These are phyloP conservation scores for Neopelma chrysocephalum DNA, from an alignment of 2,797 vertebrate species.

Conservation along the genomic window DNA sequence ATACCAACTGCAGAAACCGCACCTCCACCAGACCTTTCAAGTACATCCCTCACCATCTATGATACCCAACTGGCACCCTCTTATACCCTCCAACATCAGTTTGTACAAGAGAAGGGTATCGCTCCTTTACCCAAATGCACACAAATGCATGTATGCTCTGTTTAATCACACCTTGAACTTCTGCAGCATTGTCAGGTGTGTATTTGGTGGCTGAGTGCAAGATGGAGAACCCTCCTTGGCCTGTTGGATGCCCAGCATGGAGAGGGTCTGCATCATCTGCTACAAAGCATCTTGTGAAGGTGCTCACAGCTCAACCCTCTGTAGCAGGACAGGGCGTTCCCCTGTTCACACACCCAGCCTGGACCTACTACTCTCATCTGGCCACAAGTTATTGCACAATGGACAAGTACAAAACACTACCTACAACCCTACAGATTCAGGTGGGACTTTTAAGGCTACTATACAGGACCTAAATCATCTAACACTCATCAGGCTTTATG, in stretches of 20 bases:
- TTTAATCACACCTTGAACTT: background rate
- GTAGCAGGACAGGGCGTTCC: background rate
- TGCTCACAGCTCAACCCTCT: accelerated
- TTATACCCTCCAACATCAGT: background rate
- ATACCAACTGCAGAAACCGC: background rate
- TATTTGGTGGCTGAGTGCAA: background rate
- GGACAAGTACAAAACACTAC: background rate
- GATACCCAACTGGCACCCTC: background rate
- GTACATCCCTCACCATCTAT: background rate
- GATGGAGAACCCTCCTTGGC: background rate
- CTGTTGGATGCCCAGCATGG: background rate
- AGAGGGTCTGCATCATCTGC: background rate
- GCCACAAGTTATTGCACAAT: accelerated
- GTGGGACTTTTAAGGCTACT: background rate
- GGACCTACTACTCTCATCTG: background rate
- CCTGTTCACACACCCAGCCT: background rate
- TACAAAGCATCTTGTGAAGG: background rate
- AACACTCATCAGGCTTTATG: background rate
- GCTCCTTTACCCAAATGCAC: background rate
- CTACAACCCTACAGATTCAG: background rate
- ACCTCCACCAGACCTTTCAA: background rate
- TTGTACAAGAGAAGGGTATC: background rate
- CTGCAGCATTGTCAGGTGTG: background rate
- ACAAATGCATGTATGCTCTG: background rate
- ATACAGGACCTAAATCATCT: background rate